phyloP scores from a whole-genome alignment of 2,888 invertebrate genomes.

The Amphipoea oculea region DNA sequence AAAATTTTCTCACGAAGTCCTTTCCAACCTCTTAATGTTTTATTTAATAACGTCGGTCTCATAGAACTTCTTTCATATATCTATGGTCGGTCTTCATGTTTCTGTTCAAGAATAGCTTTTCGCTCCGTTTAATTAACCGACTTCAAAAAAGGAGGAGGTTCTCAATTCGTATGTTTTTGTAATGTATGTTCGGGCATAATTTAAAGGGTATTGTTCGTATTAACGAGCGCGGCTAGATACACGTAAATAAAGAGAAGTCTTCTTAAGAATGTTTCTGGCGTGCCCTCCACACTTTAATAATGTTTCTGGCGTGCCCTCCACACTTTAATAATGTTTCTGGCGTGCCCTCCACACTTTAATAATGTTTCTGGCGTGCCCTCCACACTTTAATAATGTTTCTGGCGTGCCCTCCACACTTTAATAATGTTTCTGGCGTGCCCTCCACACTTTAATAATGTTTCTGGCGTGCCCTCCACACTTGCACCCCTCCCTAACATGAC shows the following conservation, averaged over 20 bases:
- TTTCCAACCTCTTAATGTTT: neutral
- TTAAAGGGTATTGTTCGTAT: neutral
- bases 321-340: too few relatives aligned
- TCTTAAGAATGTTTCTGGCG: neutral
- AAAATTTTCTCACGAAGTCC: neutral
- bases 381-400: too few relatives aligned
- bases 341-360: too few relatives aligned
- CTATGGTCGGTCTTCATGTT: neutral
- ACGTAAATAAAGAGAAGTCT: neutral
- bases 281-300: neutral
- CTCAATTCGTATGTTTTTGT: too few relatives aligned
- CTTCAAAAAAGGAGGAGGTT: too few relatives aligned
- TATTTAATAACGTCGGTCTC: constrained; percentile 12
- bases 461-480: neutral
- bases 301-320: too few relatives aligned
- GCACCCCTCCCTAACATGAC: neutral
- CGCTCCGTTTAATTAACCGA: neutral
- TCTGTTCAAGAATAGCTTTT: neutral
- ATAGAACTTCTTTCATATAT: too few relatives aligned
- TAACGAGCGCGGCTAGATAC: neutral
- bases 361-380: too few relatives aligned
- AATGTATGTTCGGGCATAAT: too few relatives aligned
- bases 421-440: too few relatives aligned
- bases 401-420: too few relatives aligned
- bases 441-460: too few relatives aligned